Percentiles rank a stretch among this genome's conserved stretches.
Evolutionary conservation across 2,888 invertebrate genomes (phyloP).

Genomic region (Trypoxylon attenuatum): DNA sequence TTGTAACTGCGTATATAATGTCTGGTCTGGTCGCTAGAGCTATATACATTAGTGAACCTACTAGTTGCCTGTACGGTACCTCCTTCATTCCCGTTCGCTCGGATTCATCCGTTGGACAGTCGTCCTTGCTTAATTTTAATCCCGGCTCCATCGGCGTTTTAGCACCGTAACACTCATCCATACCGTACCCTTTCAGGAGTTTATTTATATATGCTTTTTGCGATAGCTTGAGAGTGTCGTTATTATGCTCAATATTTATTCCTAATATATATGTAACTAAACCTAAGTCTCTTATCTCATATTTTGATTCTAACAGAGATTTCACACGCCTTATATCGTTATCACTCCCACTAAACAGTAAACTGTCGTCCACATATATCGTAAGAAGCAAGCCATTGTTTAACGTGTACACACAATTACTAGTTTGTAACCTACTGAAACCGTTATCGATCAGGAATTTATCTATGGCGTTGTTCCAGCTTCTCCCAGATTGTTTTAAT

Average conservation of each 20-base stretch:
- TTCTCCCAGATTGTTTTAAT: conserved; percentile 7
- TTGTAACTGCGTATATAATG: too few relatives aligned
- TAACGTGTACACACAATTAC: conserved; percentile 7
- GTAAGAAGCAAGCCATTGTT: background rate
- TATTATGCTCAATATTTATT: background rate
- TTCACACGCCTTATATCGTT: conserved; percentile 8
- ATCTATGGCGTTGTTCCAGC: conserved; percentile 9
- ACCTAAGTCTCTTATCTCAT: conserved; percentile 19
- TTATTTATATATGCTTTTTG: conserved; percentile 9
- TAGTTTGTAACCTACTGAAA: conserved; percentile 2
- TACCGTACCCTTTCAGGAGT: conserved; percentile 1
- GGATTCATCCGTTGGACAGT: background rate
- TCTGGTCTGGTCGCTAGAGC: too few relatives aligned
- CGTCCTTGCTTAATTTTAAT: background rate
- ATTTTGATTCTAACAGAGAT: background rate
- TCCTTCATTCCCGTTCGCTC: conserved; percentile 10
- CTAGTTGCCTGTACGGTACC: too few relatives aligned
- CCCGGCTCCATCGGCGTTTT: conserved; percentile 5
- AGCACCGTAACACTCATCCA: background rate
- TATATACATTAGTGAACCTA: too few relatives aligned
- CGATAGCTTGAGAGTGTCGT: background rate
- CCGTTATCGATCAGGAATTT: background rate
- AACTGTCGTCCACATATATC: conserved; percentile 17
- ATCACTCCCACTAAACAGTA: background rate
- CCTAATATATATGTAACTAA: conserved; percentile 15